Evolutionary conservation across 2,888 invertebrate genomes (phyloP).

Genomic region (Sarcophaga caerulescens): DNA sequence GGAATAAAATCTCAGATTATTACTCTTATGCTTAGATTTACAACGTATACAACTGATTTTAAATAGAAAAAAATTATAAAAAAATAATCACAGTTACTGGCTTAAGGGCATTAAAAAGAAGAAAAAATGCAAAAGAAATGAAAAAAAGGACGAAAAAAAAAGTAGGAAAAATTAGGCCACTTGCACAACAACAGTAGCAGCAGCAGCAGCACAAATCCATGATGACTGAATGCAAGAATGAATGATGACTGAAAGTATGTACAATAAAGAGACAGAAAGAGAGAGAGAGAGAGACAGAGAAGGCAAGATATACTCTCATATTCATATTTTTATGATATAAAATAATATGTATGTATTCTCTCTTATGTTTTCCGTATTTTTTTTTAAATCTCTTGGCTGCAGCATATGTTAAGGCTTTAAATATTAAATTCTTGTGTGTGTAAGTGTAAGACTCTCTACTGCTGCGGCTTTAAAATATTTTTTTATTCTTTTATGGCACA

Average conservation of each 20-base stretch:
- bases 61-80: background rate
- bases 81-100: slow-evolving; percentile 27
- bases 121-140: background rate
- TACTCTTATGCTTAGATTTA: background rate
- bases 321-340: no score
- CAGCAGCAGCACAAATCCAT: background rate
- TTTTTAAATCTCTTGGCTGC: slow-evolving; percentile 3
- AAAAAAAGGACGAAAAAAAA: background rate
- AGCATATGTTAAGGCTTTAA: slow-evolving; percentile 60
- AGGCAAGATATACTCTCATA: no score
- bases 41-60: background rate
- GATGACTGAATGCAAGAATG: background rate
- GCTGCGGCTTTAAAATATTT: background rate
- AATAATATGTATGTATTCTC: background rate
- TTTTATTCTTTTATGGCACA: no score
- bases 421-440: background rate
- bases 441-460: background rate
- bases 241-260: background rate
- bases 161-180: slow-evolving; percentile 22
- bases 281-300: no score
- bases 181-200: background rate
- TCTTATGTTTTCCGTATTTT: background rate
- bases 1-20: background rate
- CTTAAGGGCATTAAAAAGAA: slow-evolving; percentile 26
- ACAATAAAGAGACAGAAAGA: background rate